Conservation (phyloP, 64 coral and sea anemone species). For the Actinia equina region DNA sequence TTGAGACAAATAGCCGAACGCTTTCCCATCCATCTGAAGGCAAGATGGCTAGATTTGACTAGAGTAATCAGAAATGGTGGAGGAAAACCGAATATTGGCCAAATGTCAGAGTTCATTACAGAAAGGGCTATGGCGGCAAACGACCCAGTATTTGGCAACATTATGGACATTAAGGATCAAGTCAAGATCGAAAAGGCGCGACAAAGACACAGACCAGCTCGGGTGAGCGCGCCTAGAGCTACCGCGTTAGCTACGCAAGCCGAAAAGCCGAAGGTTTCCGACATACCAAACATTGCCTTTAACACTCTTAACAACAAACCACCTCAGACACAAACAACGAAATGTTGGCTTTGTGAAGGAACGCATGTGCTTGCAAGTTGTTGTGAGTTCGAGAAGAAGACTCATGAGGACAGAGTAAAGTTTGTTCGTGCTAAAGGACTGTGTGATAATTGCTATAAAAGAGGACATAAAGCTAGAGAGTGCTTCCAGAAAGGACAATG, state of each 20-base stretch:
- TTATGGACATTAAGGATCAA: neutral
- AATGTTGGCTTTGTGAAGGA: neutral
- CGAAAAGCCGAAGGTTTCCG: too few relatives aligned
- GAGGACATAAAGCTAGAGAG: neutral
- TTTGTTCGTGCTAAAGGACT: neutral
- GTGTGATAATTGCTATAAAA: conserved; percentile 9
- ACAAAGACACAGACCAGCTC: neutral
- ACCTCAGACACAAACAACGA: too few relatives aligned
- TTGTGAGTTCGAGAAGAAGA: neutral
- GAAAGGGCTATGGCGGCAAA: conserved; percentile 32
- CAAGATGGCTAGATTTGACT: conserved; percentile 20
- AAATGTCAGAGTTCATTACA: conserved; percentile 28
- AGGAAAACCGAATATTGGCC: conserved; percentile 2
- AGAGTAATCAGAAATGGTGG: neutral
- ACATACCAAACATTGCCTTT: too few relatives aligned
- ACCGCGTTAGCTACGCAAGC: too few relatives aligned
- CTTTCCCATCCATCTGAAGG: conserved; percentile 25
- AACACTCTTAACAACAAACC: too few relatives aligned
- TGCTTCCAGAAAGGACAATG: neutral
- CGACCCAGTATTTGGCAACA: conserved; percentile 34
- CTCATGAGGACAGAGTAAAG: neutral
- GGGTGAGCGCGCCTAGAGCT: too few relatives aligned
- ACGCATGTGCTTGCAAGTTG: neutral
- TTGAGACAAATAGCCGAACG: conserved; percentile 21
- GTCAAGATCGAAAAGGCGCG: neutral